These are phyloP conservation scores for Electrophaes corylata DNA, from an alignment of 2,888 invertebrate species.

Conservation along the genomic window DNA sequence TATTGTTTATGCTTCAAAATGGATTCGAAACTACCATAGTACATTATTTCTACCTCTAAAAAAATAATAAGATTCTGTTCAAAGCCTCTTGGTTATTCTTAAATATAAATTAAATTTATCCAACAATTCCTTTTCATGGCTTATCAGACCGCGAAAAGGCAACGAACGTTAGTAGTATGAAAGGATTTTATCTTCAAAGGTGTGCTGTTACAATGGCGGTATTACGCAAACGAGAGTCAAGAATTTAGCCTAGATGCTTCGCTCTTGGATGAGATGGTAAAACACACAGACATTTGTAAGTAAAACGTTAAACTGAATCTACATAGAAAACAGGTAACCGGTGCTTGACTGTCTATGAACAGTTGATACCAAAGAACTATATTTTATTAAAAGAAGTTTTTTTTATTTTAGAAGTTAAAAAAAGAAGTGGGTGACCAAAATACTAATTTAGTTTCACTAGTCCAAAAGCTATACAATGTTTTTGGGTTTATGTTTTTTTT, in stretches of 20 bases:
- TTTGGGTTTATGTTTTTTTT: too few species aligned
- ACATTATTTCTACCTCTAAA: too few species aligned
- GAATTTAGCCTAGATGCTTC: conserved; percentile 52
- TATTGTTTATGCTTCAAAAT: too few species aligned
- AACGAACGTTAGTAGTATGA: conserved; percentile 55
- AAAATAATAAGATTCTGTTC: conserved; percentile 1
- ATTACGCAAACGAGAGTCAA: conserved; percentile 67
- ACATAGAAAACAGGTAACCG: conserved; percentile 9
- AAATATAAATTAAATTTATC: conserved; percentile 27
- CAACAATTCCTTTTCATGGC: conserved; percentile 34
- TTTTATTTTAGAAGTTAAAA: too few species aligned
- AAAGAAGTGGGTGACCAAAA: too few species aligned
- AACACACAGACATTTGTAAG: conserved; percentile 47
- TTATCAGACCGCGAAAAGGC: conserved; percentile 62
- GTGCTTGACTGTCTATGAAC: not conserved
- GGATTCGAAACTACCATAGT: too few species aligned
- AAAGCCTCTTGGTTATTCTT: conserved; percentile 13
- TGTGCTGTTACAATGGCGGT: conserved; percentile 67
- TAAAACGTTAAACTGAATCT: conserved; percentile 21
- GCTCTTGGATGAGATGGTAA: conserved; percentile 60
- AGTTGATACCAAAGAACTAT: too few species aligned
- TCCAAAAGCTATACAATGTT: too few species aligned
- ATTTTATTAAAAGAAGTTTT: too few species aligned
- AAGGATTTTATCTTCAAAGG: conserved; percentile 70
- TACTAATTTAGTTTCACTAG: too few species aligned